Conservation (phyloP, 2,888 invertebrate species). For the Caenorhabditis macrosperma region DNA sequence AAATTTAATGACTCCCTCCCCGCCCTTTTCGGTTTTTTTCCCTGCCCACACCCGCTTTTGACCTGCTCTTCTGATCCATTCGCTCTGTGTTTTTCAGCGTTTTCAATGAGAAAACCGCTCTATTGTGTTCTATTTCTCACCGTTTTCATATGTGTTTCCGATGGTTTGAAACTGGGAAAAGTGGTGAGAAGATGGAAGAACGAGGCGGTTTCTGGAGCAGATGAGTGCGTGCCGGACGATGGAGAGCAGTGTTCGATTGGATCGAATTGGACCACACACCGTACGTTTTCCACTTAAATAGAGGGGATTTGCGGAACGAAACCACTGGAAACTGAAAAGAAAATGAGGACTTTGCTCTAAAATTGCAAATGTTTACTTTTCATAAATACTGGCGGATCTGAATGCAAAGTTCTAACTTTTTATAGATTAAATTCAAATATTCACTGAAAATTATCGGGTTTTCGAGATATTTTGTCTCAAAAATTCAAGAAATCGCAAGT, state of each 20-base stretch:
- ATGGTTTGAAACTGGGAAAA: constrained; percentile 16
- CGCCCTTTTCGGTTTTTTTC: constrained; percentile 5
- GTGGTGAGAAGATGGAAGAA: constrained; percentile 33
- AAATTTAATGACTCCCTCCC: constrained; percentile 13
- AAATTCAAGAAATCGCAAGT: no score
- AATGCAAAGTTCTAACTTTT: no score
- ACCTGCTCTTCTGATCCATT: constrained; percentile 35
- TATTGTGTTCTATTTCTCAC: background rate
- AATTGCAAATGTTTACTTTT: no score
- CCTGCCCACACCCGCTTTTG: background rate
- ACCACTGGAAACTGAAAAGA: no score
- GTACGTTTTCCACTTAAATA: constrained; percentile 16
- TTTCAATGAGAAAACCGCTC: constrained; percentile 18
- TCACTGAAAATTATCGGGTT: no score
- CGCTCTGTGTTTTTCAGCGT: background rate
- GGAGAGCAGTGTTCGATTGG: constrained; percentile 32
- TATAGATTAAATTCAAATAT: no score
- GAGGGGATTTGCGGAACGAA: background rate
- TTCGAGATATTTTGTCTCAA: no score
- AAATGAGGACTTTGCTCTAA: no score
- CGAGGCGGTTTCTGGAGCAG: background rate
- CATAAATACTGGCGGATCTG: no score
- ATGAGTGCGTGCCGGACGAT: constrained; percentile 32
- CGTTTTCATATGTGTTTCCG: constrained; percentile 9
- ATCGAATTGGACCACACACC: constrained; percentile 15